Evolutionary conservation across 1,140 invertebrate species (phyloP).

Genomic region (Caenorhabditis latens): DNA sequence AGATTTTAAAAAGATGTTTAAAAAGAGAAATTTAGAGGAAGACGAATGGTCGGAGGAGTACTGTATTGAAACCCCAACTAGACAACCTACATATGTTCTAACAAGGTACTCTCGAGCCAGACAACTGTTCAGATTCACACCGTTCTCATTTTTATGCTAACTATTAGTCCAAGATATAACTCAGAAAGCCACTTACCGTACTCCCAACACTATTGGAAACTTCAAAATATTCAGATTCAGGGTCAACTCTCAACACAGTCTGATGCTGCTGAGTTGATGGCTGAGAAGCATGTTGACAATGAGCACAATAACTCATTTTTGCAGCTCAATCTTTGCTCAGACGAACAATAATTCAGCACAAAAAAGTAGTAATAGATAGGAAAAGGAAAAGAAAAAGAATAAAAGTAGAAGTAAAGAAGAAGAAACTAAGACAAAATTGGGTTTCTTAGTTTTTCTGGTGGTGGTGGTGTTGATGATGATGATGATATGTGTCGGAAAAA

Average conservation of each 20-base stretch:
- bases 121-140: neutral
- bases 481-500: constrained; percentile 44
- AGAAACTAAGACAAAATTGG: too few relatives aligned
- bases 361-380: neutral
- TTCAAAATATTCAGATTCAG: constrained; percentile 36
- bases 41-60: too few relatives aligned
- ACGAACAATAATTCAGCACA: too few relatives aligned
- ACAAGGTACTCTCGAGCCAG: too few relatives aligned
- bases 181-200: constrained; percentile 39
- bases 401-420: neutral
- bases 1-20: too few relatives aligned
- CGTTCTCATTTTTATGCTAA: too few relatives aligned
- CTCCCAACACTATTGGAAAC: neutral
- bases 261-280: neutral
- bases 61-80: too few relatives aligned
- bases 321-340: too few relatives aligned
- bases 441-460: neutral
- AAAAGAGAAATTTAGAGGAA: too few relatives aligned
- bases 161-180: too few relatives aligned
- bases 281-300: neutral
- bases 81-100: too few relatives aligned
- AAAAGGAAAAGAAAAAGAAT: neutral
- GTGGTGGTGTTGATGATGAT: constrained; percentile 23
- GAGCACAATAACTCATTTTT: constrained; percentile 26
- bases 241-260: neutral